phyloP scores from a whole-genome alignment of 2,888 invertebrate genomes.

The Drosophila leonis region DNA sequence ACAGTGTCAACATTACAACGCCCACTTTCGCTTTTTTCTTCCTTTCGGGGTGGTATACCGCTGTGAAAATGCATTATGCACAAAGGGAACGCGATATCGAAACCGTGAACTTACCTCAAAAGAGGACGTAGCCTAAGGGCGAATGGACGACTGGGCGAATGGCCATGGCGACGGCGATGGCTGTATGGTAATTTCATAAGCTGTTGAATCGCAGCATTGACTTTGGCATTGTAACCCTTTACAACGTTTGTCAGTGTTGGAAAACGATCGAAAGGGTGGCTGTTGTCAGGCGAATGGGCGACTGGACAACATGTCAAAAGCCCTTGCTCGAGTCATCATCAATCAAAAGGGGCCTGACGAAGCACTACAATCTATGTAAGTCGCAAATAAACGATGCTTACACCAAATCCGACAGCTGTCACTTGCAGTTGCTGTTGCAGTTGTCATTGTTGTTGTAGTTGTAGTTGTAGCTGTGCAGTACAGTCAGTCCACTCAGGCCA shows the following conservation, averaged over 20 bases:
- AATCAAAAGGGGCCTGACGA: constrained; percentile 52
- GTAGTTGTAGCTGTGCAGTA: constrained; percentile 28
- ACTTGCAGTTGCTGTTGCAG: constrained; percentile 17
- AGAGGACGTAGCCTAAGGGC: constrained; percentile 11
- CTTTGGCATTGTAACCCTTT: constrained; percentile 65
- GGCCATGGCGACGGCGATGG: constrained; percentile 4
- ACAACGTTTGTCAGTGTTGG: constrained; percentile 43
- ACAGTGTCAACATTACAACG: constrained; percentile 80
- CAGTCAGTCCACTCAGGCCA: constrained; percentile 53
- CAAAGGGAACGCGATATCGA: constrained; percentile 54
- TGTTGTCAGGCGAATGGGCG: constrained; percentile 20
- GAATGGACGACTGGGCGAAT: constrained; percentile 20
- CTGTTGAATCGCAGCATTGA: constrained; percentile 67
- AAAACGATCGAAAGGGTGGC: constrained; percentile 42
- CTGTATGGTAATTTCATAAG: constrained; percentile 58
- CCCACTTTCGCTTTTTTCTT: constrained; percentile 60
- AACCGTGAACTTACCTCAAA: constrained; percentile 36
- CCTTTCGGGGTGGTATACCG: constrained; percentile 50
- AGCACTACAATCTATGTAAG: constrained; percentile 34
- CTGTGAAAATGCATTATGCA: constrained; percentile 77
- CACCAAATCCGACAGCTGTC: constrained; percentile 70
- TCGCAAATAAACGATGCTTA: constrained; percentile 51
- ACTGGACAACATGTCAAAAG: constrained; percentile 44
- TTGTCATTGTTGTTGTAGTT: background rate
- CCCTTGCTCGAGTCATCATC: constrained; percentile 40